Base-by-base conservation (phyloP, 1,140 invertebrate genomes). In the Pogonomyrmex californicus region DNA sequence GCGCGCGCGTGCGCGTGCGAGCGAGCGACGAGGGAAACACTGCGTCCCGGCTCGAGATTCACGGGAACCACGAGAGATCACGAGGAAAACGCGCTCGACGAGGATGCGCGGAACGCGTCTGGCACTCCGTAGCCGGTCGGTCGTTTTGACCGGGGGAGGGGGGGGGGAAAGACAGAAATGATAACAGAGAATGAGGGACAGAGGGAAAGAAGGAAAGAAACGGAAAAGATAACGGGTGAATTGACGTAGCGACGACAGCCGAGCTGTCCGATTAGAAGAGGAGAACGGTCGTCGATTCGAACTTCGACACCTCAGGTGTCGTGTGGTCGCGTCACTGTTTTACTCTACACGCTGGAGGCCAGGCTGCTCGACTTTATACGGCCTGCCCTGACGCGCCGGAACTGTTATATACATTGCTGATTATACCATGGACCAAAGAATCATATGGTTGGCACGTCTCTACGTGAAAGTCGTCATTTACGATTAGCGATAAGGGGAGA, bases 401-500 rank as follows among this genome's bases (percentile, higher is more conserved):
- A 56, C 30, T 36, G 4, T 14, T 33, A 66, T 68, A 17, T 30
- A 1, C 1, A 7, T 66, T 12, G 36, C 36, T 41, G 3, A 54
- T 81, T 79, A 66, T 66, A 66, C 60, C 63, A 81, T 7, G 47
- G 36, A 70, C 14, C 77, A 56, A 81, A 17, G 12, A 41, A 41
- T 81, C 23, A 23, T 41, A 81, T 65, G 47, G 63, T 56, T 56
- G 77, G 63, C 36, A 41, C 36, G 14, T 68, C 41, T 41, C 30
- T 65, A 47, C 47, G 4, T 4, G 36, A 14, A 36, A 47, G 33
- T 10, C 5, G 41, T 23, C 10, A 23, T 17, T 30, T 36, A 33
- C 23, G 75, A 77, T 30, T 49, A 12, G 4, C 12, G 56, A 47
- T 36, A 23, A 33, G 23, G 4, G 5, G 9, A 1, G 10, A n/a